A percentile compares a stretch with the other conserved stretches of the same genome.
Conservation (phyloP, 1,140 invertebrate species). For the Physella acuta region DNA sequence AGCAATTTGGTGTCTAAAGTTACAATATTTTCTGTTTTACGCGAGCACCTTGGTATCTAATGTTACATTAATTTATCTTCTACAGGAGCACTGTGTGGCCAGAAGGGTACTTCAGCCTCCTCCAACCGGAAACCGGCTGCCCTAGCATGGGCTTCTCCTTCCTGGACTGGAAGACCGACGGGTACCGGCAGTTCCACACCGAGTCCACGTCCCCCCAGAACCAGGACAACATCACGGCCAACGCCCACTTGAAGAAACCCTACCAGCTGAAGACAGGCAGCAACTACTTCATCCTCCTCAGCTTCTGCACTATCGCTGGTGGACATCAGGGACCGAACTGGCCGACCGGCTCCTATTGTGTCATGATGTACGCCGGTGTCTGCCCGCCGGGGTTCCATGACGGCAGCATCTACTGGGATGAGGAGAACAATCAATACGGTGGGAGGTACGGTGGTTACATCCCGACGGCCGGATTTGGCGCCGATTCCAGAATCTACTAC, state of each 20-base stretch:
- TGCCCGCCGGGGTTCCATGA: background rate
- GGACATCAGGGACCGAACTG: background rate
- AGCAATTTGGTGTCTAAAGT: too few species aligned
- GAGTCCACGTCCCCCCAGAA: slow-evolving; percentile 10
- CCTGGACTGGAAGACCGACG: background rate
- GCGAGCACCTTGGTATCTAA: too few species aligned
- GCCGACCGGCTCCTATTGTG: background rate
- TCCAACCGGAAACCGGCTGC: background rate
- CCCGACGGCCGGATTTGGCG: background rate
- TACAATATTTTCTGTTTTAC: too few species aligned
- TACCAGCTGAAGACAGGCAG: background rate
- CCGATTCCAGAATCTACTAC: background rate
- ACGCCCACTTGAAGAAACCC: background rate
- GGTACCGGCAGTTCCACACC: background rate
- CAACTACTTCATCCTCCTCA: background rate
- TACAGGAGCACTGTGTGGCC: too few species aligned
- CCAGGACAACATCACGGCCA: background rate
- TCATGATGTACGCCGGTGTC: background rate
- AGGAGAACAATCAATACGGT: background rate
- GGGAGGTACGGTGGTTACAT: background rate
- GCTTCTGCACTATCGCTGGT: background rate
- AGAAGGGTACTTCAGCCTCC: slow-evolving; percentile 4
- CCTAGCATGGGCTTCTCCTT: background rate
- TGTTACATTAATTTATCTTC: too few species aligned
- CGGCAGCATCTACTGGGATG: background rate